A percentile compares a stretch with the other conserved stretches of the same genome.
These are phyloP conservation scores for Hermaeophaga mercurialis DNA, from an alignment of 2,888 invertebrate species.

Conservation along the genomic window DNA sequence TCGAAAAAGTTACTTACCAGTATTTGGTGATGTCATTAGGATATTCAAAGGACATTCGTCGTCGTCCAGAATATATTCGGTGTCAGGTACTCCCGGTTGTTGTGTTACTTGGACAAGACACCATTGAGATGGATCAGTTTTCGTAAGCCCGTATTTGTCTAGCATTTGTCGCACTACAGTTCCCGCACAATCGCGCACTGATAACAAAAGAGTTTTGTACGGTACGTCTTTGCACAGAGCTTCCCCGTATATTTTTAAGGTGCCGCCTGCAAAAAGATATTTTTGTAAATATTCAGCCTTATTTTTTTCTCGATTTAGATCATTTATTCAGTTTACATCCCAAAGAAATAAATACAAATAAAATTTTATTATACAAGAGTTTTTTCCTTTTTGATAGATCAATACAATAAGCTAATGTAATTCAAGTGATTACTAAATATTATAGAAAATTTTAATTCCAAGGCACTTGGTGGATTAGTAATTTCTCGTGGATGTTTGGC, in stretches of 20 bases:
- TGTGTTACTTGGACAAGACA: conserved; percentile 89
- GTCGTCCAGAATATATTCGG: conserved; percentile 93
- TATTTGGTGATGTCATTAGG: conserved; percentile 86
- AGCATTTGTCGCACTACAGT: conserved; percentile 95
- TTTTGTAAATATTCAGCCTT: no score
- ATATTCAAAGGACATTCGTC: conserved; percentile 97
- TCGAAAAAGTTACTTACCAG: conserved; percentile 68
- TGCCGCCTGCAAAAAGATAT: conserved; percentile 70
- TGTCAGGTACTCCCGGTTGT: conserved; percentile 65
- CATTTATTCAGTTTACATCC: no score
- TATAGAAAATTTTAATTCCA: no score
- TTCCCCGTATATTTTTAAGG: conserved; percentile 94
- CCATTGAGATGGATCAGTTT: conserved; percentile 88
- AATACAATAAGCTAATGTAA: no score
- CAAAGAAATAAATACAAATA: no score
- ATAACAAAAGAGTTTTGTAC: conserved; percentile 95
- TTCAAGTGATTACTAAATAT: no score
- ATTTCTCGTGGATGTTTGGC: no score
- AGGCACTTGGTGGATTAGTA: no score
- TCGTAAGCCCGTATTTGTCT: conserved; percentile 93
- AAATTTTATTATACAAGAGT: no score
- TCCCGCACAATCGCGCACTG: conserved; percentile 90
- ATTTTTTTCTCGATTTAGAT: no score
- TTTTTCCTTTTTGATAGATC: no score
- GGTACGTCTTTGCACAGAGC: conserved; percentile 95